phyloP scores from a whole-genome alignment of 92 coral and sea anemone species.

The Zoanthus sansibaricus region DNA sequence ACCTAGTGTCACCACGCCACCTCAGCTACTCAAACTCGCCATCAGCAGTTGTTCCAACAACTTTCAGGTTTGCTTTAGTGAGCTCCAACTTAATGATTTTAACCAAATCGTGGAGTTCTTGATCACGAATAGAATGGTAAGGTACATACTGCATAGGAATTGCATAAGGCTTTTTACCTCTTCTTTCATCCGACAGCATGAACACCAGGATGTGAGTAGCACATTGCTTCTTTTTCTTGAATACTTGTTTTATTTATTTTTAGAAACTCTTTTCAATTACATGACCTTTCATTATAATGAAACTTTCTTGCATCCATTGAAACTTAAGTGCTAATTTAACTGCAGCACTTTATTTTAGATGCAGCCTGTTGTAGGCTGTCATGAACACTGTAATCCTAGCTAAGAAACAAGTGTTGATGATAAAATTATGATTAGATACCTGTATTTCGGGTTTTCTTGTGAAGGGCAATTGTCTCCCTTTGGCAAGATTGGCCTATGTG shows the following conservation, averaged over 20 bases:
- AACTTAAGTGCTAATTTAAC: neutral
- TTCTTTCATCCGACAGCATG: conserved; percentile 54
- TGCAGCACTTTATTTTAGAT: conserved; percentile 1
- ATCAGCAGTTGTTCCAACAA: conserved; percentile 50
- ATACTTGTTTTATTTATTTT: neutral
- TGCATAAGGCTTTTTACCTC: conserved; percentile 49
- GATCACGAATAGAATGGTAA: conserved; percentile 27
- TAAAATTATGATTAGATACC: conserved; percentile 16
- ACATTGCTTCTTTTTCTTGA: conserved; percentile 42
- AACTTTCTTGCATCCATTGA: neutral
- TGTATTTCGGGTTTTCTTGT: conserved; percentile 3
- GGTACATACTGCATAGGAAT: conserved; percentile 54
- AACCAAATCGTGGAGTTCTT: conserved; percentile 30
- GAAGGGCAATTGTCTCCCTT: neutral
- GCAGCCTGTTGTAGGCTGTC: neutral
- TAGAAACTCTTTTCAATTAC: neutral
- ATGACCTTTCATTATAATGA: conserved; percentile 10
- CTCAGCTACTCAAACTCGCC: conserved; percentile 50
- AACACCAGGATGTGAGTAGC: conserved; percentile 50
- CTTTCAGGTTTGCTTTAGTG: conserved; percentile 36
- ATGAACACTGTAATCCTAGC: neutral
- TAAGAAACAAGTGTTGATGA: neutral
- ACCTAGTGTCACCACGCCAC: conserved; percentile 32
- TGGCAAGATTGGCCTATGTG: conserved; percentile 14
- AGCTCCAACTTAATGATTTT: conserved; percentile 11